These are phyloP conservation scores for Varanus komodoensis DNA, from an alignment of 2,113 vertebrate genomes.

Conservation along the genomic window DNA sequence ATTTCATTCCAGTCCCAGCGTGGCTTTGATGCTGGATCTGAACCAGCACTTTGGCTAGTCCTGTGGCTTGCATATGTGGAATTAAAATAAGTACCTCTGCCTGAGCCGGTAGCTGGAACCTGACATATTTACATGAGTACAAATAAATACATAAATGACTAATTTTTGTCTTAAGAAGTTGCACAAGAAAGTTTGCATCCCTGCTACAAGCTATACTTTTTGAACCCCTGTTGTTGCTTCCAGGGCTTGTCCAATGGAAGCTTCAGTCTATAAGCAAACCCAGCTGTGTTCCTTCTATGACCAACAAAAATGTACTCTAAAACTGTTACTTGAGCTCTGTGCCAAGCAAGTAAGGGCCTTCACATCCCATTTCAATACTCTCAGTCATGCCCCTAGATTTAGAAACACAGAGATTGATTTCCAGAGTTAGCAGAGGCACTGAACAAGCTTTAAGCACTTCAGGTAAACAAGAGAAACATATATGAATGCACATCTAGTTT, in stretches of 20 bases:
- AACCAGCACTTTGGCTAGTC: background rate
- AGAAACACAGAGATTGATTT: slow-evolving; percentile 59
- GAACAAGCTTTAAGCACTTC: background rate
- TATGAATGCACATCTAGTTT: background rate
- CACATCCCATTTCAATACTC: slow-evolving; percentile 55
- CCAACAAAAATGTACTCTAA: slow-evolving; percentile 24
- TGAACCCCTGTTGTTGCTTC: slow-evolving; percentile 11
- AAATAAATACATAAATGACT: background rate
- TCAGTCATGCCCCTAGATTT: slow-evolving; percentile 49
- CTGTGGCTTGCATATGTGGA: background rate
- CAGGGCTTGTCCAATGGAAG: background rate
- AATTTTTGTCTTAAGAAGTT: background rate
- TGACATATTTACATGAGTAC: background rate
- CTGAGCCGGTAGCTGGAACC: background rate
- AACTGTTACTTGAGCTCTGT: slow-evolving; percentile 27
- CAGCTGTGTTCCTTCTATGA: slow-evolving; percentile 19
- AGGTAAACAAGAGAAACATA: slow-evolving; percentile 34
- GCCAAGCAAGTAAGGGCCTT: slow-evolving; percentile 51
- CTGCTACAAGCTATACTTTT: slow-evolving; percentile 7
- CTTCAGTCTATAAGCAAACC: slow-evolving; percentile 46
- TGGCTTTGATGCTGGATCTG: background rate
- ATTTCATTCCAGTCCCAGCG: background rate
- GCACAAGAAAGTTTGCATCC: background rate
- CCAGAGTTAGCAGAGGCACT: slow-evolving; percentile 54
- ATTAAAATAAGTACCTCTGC: background rate